These are phyloP conservation scores for Drosophila testacea DNA, from an alignment of 2,888 invertebrate genomes.

Conservation along the genomic window DNA sequence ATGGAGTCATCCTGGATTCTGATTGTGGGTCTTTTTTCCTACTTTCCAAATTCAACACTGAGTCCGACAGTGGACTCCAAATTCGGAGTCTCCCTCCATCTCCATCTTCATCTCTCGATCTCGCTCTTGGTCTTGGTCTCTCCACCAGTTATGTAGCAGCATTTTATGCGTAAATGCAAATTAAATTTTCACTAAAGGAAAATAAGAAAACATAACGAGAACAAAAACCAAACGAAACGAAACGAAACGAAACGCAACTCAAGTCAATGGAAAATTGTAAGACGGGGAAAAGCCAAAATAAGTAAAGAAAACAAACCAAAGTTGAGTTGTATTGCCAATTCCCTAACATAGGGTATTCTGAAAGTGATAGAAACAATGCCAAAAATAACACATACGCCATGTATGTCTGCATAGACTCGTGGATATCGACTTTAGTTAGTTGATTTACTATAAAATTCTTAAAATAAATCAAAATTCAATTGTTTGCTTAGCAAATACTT, in stretches of 20 bases:
- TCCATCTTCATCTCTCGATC: not conserved
- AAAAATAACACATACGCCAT: not conserved
- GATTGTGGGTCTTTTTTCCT: conserved; percentile 1
- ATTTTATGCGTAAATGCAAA: conserved; percentile 78
- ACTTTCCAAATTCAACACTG: not conserved
- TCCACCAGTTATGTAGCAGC: conserved; percentile 42
- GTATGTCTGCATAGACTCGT: too few relatives aligned
- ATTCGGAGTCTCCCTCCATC: not conserved
- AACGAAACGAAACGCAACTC: conserved; percentile 49
- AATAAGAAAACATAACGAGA: conserved; percentile 30
- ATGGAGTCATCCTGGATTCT: conserved; percentile 32
- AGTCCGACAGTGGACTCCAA: too few relatives aligned
- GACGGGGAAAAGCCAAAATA: conserved; percentile 21
- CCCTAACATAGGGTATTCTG: not conserved
- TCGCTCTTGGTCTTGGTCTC: not conserved
- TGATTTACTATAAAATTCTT: too few relatives aligned
- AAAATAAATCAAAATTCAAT: too few relatives aligned
- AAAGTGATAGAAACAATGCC: not conserved
- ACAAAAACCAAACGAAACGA: conserved; percentile 32
- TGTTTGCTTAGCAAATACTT: too few relatives aligned
- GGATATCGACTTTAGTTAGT: too few relatives aligned
- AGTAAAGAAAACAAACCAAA: conserved; percentile 31
- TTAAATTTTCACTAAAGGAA: conserved; percentile 69
- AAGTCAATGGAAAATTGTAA: conserved; percentile 54
- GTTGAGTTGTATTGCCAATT: conserved; percentile 9